Conservation (phyloP, 2,113 vertebrate genomes). For the Crotalus helleri region DNA sequence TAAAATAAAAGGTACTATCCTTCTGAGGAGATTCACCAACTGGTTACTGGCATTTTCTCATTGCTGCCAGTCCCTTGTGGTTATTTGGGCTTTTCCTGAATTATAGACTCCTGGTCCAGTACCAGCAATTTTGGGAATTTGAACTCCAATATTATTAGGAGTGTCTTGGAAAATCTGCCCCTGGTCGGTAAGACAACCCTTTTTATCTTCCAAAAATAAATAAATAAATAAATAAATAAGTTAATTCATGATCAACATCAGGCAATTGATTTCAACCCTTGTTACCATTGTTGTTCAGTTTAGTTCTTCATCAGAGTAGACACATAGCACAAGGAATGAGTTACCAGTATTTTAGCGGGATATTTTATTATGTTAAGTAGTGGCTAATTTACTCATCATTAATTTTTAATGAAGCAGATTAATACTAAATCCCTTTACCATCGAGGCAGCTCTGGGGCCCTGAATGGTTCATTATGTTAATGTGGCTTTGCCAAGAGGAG, state of each 20-base stretch:
- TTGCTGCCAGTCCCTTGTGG: neutral
- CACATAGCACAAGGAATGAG: constrained; percentile 13
- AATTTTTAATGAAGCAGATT: constrained; percentile 69
- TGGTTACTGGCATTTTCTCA: neutral
- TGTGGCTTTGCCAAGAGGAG: constrained; percentile 38
- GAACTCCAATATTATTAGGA: neutral
- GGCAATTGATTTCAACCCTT: constrained; percentile 33
- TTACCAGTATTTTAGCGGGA: constrained; percentile 50
- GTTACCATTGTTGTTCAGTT: neutral
- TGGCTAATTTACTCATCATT: constrained; percentile 64
- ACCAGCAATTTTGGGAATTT: neutral
- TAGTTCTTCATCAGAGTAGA: constrained; percentile 42
- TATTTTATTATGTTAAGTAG: constrained; percentile 61
- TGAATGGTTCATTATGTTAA: constrained; percentile 58
- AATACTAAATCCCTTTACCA: constrained; percentile 60
- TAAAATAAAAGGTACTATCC: neutral
- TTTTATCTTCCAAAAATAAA: neutral
- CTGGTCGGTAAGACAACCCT: neutral
- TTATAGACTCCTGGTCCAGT: neutral
- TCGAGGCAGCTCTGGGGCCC: constrained; percentile 46
- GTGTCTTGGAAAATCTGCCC: neutral
- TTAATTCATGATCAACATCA: constrained; percentile 37
- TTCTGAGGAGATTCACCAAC: neutral
- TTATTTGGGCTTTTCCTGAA: neutral
- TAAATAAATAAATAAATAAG: neutral